Conservation (phyloP, 2,888 invertebrate species). For the Dusona sp. region DNA sequence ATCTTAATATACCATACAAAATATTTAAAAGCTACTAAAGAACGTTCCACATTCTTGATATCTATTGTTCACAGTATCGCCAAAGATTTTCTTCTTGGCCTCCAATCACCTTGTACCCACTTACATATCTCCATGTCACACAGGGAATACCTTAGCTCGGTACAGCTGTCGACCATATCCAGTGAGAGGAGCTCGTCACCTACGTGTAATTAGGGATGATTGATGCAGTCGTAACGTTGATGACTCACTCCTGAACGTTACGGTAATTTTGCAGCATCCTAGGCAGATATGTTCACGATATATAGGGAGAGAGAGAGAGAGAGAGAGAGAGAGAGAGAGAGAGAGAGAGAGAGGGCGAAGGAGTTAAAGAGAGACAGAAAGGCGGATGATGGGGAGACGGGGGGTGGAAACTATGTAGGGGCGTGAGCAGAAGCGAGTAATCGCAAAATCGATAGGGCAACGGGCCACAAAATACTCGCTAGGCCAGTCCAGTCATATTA, state of each 20-base stretch:
- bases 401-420: neutral
- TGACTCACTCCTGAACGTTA: constrained; percentile 61
- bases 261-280: constrained; percentile 62
- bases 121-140: neutral
- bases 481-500: constrained; percentile 17
- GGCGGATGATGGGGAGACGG: neutral
- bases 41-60: constrained; percentile 1
- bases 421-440: constrained; percentile 42
- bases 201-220: constrained; percentile 64
- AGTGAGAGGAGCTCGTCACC: constrained; percentile 47
- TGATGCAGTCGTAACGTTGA: constrained; percentile 65
- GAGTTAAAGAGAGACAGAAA: constrained; percentile 6
- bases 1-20: neutral
- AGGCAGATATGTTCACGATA: constrained; percentile 49
- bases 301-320: constrained; percentile 5
- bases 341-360: constrained; percentile 30
- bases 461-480: constrained; percentile 25
- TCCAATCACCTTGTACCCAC: neutral
- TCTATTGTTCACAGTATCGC: neutral
- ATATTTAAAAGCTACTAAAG: neutral
- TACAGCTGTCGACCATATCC: constrained; percentile 38
- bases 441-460: constrained; percentile 63
- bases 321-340: constrained; percentile 15
- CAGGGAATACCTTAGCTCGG: constrained; percentile 19
- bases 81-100: neutral